A percentile compares a stretch with the other conserved stretches of the same genome.
phyloP scores from a whole-genome alignment of 2,888 invertebrate genomes.

The Platycnemis pennipes region DNA sequence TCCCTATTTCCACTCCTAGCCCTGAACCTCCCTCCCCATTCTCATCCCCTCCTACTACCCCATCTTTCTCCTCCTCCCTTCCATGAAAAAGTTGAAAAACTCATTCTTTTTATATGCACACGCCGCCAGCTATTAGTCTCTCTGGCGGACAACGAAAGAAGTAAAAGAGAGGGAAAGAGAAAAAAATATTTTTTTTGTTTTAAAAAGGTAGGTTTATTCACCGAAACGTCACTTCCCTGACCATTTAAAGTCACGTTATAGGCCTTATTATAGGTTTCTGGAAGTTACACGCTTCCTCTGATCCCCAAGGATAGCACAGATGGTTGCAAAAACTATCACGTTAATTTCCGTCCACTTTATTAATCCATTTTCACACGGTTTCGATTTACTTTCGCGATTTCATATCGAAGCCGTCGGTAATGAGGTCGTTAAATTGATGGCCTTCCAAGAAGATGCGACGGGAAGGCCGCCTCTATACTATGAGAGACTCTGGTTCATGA shows the following conservation, averaged over 20 bases:
- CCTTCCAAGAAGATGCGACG: background rate
- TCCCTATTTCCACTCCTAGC: background rate
- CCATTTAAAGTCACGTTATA: background rate
- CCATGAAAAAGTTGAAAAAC: constrained; percentile 28
- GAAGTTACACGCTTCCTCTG: background rate
- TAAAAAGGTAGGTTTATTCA: constrained; percentile 5
- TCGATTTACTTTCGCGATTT: background rate
- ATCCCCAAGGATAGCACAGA: background rate
- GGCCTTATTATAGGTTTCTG: background rate
- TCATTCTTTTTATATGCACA: background rate
- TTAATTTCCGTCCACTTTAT: background rate
- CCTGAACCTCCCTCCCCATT: background rate
- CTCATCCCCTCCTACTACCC: background rate
- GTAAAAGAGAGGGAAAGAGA: background rate
- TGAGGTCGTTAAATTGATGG: background rate
- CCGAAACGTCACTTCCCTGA: background rate
- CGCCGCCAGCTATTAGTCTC: constrained; percentile 59
- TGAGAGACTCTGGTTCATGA: background rate
- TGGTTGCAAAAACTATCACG: background rate
- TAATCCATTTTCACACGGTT: background rate
- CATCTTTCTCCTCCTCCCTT: background rate
- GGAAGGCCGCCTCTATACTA: background rate
- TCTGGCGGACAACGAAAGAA: constrained; percentile 14
- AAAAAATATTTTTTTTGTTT: constrained; percentile 26
- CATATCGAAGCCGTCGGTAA: background rate